Percentiles rank a stretch among this genome's conserved stretches.
Evolutionary conservation across 2,797 vertebrate genomes (phyloP).

Genomic region (Hippocampus kuda): DNA sequence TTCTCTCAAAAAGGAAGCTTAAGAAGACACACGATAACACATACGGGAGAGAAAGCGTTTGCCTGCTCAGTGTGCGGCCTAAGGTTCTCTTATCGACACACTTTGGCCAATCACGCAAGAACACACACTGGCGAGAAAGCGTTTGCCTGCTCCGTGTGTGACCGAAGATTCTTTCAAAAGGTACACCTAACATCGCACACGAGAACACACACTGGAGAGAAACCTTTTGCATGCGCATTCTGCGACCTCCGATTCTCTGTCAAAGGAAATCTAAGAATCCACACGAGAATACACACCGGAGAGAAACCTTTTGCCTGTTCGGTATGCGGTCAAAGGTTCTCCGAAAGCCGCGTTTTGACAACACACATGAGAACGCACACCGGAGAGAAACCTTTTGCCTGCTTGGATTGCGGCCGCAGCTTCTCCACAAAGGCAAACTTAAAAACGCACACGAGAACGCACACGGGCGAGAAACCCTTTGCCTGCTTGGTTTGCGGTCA

Average conservation of each 20-base stretch:
- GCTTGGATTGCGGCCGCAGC: background rate
- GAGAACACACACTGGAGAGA: background rate
- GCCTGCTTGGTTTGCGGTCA: background rate
- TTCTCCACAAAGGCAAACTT: background rate
- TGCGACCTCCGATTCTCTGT: background rate
- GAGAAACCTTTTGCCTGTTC: background rate
- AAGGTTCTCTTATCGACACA: background rate
- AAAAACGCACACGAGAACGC: background rate
- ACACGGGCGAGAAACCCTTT: background rate
- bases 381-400: background rate
- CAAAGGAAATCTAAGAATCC: background rate
- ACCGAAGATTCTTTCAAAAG: background rate
- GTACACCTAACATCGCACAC: background rate
- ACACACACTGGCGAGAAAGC: background rate
- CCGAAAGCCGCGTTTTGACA: background rate
- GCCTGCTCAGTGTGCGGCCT: background rate
- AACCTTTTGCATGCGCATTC: background rate
- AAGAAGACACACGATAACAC: background rate
- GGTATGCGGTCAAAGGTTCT: background rate
- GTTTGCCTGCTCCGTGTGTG: background rate
- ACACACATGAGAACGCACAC: background rate
- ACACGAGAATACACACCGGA: background rate
- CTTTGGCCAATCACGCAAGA: background rate
- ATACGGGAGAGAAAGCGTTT: background rate
- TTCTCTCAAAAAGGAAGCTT: background rate